Evolutionary conservation across 2,113 vertebrate genomes (phyloP).

Genomic region (Bothrops jararaca): DNA sequence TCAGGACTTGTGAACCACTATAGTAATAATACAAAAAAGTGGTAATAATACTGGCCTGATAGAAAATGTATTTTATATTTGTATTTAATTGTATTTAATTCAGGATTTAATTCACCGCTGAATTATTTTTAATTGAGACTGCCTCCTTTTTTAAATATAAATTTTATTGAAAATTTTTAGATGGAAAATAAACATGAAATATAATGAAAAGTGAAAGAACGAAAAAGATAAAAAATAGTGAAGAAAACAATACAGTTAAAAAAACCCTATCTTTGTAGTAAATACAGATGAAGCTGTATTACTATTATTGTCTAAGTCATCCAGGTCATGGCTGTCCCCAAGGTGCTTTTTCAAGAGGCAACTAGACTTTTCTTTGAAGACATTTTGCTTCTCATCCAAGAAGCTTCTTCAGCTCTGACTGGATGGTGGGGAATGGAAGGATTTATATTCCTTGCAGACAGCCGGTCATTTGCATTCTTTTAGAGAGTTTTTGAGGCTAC

Average conservation of each 20-base stretch:
- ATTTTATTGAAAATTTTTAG: neutral
- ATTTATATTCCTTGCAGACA: no score
- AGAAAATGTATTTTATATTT: neutral
- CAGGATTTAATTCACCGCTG: neutral
- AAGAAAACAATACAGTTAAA: neutral
- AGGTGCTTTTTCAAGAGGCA: no score
- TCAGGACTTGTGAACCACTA: neutral
- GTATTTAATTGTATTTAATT: neutral
- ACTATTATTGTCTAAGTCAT: no score
- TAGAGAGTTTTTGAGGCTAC: no score
- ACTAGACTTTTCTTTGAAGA: no score
- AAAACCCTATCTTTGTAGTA: neutral
- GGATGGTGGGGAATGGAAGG: no score
- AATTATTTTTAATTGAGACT: neutral
- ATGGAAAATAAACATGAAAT: neutral
- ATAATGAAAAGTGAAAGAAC: neutral
- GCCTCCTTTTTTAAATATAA: neutral
- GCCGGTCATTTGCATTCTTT: no score
- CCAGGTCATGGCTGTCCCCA: no score
- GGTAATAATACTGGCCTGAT: neutral
- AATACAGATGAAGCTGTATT: neutral
- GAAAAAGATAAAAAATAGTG: neutral
- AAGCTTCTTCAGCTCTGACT: no score
- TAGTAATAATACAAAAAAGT: neutral
- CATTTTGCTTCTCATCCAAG: no score